Evolutionary conservation across 1,140 invertebrate species (phyloP), one percentile per base, ranked within the genome.

Genomic region (Bombus confusus): DNA sequence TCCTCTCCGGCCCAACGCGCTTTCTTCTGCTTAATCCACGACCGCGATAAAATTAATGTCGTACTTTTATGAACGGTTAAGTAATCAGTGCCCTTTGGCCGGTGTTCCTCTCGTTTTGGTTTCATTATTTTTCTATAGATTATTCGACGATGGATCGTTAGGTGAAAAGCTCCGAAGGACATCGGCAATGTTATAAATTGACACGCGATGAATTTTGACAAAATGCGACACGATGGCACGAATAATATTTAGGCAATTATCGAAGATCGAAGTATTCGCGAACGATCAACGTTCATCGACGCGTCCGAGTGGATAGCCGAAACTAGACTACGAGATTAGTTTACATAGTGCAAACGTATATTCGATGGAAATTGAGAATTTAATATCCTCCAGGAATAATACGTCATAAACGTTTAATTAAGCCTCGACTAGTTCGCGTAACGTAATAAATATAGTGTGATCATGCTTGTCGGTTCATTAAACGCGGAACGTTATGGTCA

Each of bases 351-450:
- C 43, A 75, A 81, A 74, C 57, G 78, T 80, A 89, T 84, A 86
- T 83, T 79, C 86, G 76, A 75, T 76, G 64, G 64, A 57, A 86
- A 83, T 71, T 82, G 59, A 57, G 64, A 80, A 86, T 66, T 88
- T 88, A 74, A 84, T 87, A 75, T 77, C 66, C 73, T 78, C 66
- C 66, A 39, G 43, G 76, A 83, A 78, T 86, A 89, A 89, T 78
- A 77, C 69, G 80, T 89, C 85, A 80, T 87, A 85, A 90, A 90
- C 66, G 80, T 90, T 90, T 89, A 90, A 90, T 90, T 90, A 89
- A 87, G 85, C 79, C 82, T 62, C 57, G 52, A 52, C 71, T 87
- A 83, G 86, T 87, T 90, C 74, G 69, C 84, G 72, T 85, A 86
- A 87, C 71, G 76, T 86, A 76, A 71, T 90, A 87, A 90, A 87